Evolutionary conservation across 1,140 invertebrate genomes (phyloP).

Genomic region (Brachionus manjavacas): DNA sequence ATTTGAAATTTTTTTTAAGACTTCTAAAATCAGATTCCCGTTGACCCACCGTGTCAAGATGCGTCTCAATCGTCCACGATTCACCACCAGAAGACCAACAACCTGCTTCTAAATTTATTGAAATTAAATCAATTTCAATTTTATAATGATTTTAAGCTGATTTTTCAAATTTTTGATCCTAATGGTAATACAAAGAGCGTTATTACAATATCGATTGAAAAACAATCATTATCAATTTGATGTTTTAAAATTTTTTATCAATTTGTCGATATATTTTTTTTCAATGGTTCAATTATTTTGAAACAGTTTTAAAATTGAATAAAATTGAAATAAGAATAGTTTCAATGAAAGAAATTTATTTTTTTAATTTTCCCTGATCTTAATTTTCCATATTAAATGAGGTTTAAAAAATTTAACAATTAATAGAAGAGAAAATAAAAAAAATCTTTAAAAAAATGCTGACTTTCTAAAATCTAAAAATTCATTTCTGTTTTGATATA

Average conservation of each 20-base stretch:
- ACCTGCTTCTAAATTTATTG: constrained; percentile 59
- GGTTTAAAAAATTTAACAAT: too few species aligned
- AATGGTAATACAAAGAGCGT: background rate
- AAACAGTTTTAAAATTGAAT: constrained; percentile 28
- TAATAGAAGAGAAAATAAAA: too few species aligned
- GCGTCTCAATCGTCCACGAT: constrained; percentile 59
- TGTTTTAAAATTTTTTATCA: background rate
- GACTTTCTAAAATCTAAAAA: too few species aligned
- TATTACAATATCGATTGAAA: background rate
- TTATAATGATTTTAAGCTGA: background rate
- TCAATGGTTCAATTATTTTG: background rate
- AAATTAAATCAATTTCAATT: constrained; percentile 21
- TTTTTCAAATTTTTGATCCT: background rate
- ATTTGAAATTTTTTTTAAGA: constrained; percentile 58
- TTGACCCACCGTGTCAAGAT: constrained; percentile 82
- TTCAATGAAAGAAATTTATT: constrained; percentile 19
- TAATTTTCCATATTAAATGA: background rate
- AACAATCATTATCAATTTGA: background rate
- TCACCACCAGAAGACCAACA: constrained; percentile 76
- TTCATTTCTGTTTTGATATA: too few species aligned
- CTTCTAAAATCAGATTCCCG: constrained; percentile 90
- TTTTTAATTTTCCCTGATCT: background rate
- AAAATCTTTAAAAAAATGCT: too few species aligned
- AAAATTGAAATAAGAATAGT: constrained; percentile 22
- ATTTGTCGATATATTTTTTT: background rate